Percentiles rank a stretch among this genome's conserved stretches.
These are phyloP conservation scores for Morelia viridis DNA, from an alignment of 2,797 vertebrate species.

Conservation along the genomic window DNA sequence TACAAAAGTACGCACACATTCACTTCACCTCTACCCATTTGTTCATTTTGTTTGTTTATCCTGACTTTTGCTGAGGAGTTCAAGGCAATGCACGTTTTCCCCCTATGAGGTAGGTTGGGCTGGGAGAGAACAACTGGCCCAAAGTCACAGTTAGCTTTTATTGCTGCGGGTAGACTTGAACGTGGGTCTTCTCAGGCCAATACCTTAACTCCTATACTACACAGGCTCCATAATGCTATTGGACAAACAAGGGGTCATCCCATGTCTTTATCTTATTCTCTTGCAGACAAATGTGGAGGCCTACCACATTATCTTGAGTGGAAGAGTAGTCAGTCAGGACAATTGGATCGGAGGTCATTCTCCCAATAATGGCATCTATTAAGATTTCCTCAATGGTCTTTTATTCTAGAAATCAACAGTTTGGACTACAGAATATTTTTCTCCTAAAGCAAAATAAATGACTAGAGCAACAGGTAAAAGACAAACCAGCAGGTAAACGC, in stretches of 20 bases:
- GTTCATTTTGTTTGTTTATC: too few relatives aligned
- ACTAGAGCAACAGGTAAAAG: slow-evolving; percentile 42
- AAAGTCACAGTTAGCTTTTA: not conserved
- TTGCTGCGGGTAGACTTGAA: not conserved
- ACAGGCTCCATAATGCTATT: not conserved
- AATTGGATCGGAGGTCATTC: not conserved
- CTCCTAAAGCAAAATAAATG: slow-evolving; percentile 58
- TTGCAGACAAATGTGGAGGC: not conserved
- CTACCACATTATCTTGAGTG: not conserved
- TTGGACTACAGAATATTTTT: slow-evolving; percentile 46
- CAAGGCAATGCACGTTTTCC: too few relatives aligned
- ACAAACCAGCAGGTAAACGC: slow-evolving; percentile 35
- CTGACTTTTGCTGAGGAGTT: too few relatives aligned
- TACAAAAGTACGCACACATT: too few relatives aligned
- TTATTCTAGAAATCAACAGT: slow-evolving; percentile 58
- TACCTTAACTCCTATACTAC: too few relatives aligned
- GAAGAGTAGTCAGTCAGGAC: not conserved
- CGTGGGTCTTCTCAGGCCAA: not conserved
- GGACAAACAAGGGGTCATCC: not conserved
- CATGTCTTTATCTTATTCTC: not conserved
- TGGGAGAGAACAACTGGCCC: too few relatives aligned
- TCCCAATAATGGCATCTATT: slow-evolving; percentile 45
- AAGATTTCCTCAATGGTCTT: slow-evolving; percentile 5
- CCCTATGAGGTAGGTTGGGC: too few relatives aligned
- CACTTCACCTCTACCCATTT: too few relatives aligned